Evolutionary conservation across 2,797 vertebrate species (phyloP).

Genomic region (Lagothrix lagotricha): DNA sequence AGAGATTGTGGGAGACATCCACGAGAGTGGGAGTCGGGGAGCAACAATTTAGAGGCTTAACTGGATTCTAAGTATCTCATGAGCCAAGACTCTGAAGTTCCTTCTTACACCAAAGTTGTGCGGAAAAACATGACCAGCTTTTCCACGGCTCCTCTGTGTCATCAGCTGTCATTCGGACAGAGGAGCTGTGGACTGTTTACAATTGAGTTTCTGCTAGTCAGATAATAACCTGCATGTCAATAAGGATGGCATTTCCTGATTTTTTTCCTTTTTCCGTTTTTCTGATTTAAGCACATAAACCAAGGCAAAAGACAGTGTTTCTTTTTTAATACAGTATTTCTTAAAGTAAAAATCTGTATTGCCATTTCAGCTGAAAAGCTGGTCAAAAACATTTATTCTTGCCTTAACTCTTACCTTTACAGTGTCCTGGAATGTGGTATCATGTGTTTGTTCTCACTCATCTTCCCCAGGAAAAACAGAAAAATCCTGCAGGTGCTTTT

Average conservation of each 20-base stretch:
- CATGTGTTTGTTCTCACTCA: not conserved
- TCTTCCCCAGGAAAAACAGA: slow-evolving; percentile 58
- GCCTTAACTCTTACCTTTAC: slow-evolving; percentile 70
- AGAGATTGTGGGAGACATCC: not conserved
- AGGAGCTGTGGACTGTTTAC: not conserved
- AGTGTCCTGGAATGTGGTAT: slow-evolving; percentile 67
- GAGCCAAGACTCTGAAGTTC: not conserved
- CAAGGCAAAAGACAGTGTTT: slow-evolving; percentile 67
- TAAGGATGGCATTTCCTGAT: not conserved
- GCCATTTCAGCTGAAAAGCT: slow-evolving; percentile 90
- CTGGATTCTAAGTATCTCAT: not conserved
- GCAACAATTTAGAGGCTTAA: not conserved
- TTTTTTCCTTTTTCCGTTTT: not conserved
- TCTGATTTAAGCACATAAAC: slow-evolving; percentile 53
- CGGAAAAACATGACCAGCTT: not conserved
- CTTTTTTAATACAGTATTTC: slow-evolving; percentile 54
- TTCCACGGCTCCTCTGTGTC: not conserved
- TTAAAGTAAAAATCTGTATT: slow-evolving; percentile 93
- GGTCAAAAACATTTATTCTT: slow-evolving; percentile 85
- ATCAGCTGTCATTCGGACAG: not conserved
- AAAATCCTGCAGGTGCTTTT: slow-evolving; percentile 63
- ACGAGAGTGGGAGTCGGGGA: accelerated
- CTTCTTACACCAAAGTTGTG: not conserved
- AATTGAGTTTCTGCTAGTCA: not conserved
- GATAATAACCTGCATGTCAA: not conserved